Conservation (phyloP, 2,113 vertebrate genomes). For the Platysteira castanea region DNA sequence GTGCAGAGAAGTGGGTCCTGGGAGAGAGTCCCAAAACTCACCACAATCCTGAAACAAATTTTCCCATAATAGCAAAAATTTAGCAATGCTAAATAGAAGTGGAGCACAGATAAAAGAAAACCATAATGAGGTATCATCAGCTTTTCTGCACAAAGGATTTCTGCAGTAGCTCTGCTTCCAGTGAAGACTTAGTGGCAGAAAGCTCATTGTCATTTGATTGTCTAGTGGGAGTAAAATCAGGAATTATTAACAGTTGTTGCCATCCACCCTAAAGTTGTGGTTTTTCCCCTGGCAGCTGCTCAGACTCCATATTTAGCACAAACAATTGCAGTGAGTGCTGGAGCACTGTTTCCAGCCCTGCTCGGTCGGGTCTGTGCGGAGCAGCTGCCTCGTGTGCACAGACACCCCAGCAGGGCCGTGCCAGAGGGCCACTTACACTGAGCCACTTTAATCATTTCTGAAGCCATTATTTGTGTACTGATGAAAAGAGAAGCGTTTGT, state of each 20-base stretch:
- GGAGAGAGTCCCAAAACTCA: neutral
- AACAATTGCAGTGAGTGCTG: neutral
- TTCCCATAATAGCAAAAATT: neutral
- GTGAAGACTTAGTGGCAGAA: neutral
- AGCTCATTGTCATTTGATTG: slow-evolving; percentile 12
- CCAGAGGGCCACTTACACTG: neutral
- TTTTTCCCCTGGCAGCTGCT: slow-evolving; percentile 25
- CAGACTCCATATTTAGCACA: slow-evolving; percentile 19
- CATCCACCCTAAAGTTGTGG: neutral
- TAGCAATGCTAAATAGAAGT: neutral
- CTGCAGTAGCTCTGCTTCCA: neutral
- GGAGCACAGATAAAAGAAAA: neutral
- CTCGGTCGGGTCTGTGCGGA: accelerated
- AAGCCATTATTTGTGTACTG: neutral
- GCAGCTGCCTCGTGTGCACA: neutral
- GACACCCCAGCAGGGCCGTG: neutral
- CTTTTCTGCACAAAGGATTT: slow-evolving; percentile 8
- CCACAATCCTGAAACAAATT: neutral
- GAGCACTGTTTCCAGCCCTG: neutral
- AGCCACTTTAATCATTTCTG: neutral
- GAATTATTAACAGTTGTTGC: slow-evolving; percentile 32
- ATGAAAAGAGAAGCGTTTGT: neutral
- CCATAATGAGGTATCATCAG: neutral
- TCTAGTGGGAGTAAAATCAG: slow-evolving; percentile 19
- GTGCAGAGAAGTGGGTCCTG: neutral